Conservation (phyloP, 2,113 vertebrate genomes). For the Protomyctophum bolini region DNA sequence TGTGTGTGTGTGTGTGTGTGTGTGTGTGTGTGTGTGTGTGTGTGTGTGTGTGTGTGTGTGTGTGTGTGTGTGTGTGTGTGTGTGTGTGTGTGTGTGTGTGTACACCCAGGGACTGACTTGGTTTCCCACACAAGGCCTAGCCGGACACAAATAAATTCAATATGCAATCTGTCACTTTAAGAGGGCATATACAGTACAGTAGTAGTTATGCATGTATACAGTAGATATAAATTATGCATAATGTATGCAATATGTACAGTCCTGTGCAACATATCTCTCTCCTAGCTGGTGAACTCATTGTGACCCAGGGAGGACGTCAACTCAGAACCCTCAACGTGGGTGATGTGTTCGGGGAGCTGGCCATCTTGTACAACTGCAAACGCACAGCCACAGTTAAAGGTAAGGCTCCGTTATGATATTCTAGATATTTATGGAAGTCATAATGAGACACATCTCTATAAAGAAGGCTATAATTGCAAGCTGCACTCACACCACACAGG, state of each 20-base stretch:
- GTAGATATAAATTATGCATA: too few species aligned
- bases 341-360: conserved; percentile 83
- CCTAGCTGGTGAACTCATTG: conserved; percentile 78
- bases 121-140: too few species aligned
- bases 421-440: neutral
- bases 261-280: neutral
- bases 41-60: too few species aligned
- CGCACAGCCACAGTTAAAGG: conserved; percentile 83
- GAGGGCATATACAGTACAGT: too few species aligned
- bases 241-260: neutral
- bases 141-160: too few species aligned
- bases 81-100: too few species aligned
- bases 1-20: conserved; percentile 6
- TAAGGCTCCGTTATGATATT: conserved; percentile 27
- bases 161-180: too few species aligned
- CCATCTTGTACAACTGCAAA: conserved; percentile 84
- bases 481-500: neutral
- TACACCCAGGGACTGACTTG: too few species aligned
- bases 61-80: too few species aligned
- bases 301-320: conserved; percentile 72
- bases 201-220: too few species aligned
- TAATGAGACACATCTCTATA: too few species aligned
- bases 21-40: neutral
- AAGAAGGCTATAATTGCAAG: too few species aligned
- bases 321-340: conserved; percentile 76